Base-by-base conservation (phyloP, 1,140 invertebrate genomes). In the Helicoverpa armigera region DNA sequence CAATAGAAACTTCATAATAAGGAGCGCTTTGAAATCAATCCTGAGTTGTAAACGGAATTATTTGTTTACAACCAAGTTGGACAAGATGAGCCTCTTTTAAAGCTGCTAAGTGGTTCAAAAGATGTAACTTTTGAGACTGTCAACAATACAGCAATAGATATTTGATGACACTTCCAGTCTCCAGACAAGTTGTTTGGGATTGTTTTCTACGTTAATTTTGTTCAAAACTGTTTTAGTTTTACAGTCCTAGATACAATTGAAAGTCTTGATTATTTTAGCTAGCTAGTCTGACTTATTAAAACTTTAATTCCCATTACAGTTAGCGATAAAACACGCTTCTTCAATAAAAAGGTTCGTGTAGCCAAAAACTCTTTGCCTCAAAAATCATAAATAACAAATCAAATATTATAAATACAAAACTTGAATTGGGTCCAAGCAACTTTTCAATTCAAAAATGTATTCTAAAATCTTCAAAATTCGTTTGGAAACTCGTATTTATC, bases 1-100 rank as follows among this genome's bases (percentile, higher is more conserved):
- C 65, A 69, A 67, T 50, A 50, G 35, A 50, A 69, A 69, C n/a
- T 69, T 69, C n/a, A 50, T 69, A 69, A 50, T 69, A 50, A 69
- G 65, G 65, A 23, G 50, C 43, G 35, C 65, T 69, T 69, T 69
- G 18, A 69, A 50, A 69, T 69, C 65, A 69, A 69, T 69, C 65
- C 18, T 9, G 9, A 69, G 3, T 12, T 11, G 65, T 50, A 69
- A 69, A 43, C 35, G 43, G 43, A 50, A 69, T 69, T 69, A 69
- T 69, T 69, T 69, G 65, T 69, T 69, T n/a, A 13, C 43, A 18
- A 2, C 18, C 43, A 50, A 69, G 16, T 29, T 18, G 7, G 43
- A 69, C 16, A 69, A 12, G 16, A 69, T 69, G 16, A 69, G 43
- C 43, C 16, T 23, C 43, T 69, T 69, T 43, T 5, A 16, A 51